Percentiles rank a stretch among this genome's conserved stretches.
phyloP scores from a whole-genome alignment of 1,140 invertebrate species.

The Penaeus chinensis region DNA sequence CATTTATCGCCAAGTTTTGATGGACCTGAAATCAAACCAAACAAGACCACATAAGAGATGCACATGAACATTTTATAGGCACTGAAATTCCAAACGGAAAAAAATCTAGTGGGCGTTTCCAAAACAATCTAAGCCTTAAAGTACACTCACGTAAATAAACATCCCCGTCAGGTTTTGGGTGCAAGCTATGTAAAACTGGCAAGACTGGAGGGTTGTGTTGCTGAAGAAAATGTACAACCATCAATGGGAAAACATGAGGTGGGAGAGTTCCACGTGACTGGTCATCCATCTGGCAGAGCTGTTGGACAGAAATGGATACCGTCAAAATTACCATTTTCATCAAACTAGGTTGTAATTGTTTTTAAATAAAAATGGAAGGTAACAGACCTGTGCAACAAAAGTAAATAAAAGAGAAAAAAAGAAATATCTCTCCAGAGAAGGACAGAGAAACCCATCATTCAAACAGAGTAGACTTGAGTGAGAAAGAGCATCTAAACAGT shows the following conservation, averaged over 20 bases:
- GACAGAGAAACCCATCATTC: neutral
- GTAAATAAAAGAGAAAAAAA: neutral
- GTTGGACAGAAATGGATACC: neutral
- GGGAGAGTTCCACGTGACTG: slow-evolving; percentile 76
- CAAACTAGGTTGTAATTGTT: neutral
- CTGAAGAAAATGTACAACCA: slow-evolving; percentile 75
- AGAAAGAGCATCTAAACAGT: no score
- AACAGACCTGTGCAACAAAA: neutral
- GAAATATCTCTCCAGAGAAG: no score
- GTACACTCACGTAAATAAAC: slow-evolving; percentile 41
- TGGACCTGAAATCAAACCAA: slow-evolving; percentile 29
- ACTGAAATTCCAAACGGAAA: no score
- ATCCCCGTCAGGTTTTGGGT: slow-evolving; percentile 42
- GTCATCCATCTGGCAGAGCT: slow-evolving; percentile 76
- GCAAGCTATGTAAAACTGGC: slow-evolving; percentile 73
- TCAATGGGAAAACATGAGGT: slow-evolving; percentile 75
- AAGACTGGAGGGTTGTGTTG: slow-evolving; percentile 74
- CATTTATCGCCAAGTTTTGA: slow-evolving; percentile 51
- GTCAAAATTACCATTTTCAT: neutral
- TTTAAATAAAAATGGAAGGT: neutral
- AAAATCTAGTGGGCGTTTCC: no score
- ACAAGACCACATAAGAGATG: neutral
- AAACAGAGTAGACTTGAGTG: neutral
- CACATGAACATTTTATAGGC: no score
- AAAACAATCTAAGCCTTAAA: no score